phyloP scores from a whole-genome alignment of 2,113 vertebrate species.

The Syngnathoides biaculeatus region DNA sequence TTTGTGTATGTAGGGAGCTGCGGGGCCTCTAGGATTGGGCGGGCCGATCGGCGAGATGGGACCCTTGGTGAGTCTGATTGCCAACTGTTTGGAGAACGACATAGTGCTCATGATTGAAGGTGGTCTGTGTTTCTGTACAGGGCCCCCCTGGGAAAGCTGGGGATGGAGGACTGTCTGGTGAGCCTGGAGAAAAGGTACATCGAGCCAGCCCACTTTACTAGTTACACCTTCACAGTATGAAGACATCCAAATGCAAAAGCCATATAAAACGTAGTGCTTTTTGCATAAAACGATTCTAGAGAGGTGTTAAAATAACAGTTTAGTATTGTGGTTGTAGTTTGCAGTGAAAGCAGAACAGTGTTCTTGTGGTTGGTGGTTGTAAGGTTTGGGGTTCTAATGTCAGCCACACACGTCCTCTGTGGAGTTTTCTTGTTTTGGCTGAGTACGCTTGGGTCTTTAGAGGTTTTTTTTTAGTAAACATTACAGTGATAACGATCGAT shows the following conservation, averaged over 20 bases:
- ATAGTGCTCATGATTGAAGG: conserved; percentile 11
- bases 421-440: too few species aligned
- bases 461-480: too few species aligned
- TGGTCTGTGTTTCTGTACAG: conserved; percentile 62
- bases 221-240: not conserved
- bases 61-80: conserved; percentile 73
- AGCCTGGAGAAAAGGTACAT: conserved; percentile 88
- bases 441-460: too few species aligned
- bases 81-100: conserved; percentile 4
- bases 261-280: too few species aligned
- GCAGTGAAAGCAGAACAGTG: too few species aligned
- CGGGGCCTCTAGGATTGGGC: conserved; percentile 78
- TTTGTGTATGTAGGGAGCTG: conserved; percentile 76
- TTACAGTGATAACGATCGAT: too few species aligned
- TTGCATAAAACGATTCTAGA: too few species aligned
- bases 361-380: too few species aligned
- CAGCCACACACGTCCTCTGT: too few species aligned
- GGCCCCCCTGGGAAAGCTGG: conserved; percentile 82
- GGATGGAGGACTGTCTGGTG: conserved; percentile 82
- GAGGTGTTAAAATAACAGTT: too few species aligned
- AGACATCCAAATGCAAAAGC: not conserved
- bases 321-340: too few species aligned
- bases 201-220: not conserved
- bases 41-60: conserved; percentile 87
- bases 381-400: too few species aligned